Evolutionary conservation across 2,888 invertebrate species (phyloP), one percentile per base, ranked within the genome.

Genomic region (Tortrix viridana): DNA sequence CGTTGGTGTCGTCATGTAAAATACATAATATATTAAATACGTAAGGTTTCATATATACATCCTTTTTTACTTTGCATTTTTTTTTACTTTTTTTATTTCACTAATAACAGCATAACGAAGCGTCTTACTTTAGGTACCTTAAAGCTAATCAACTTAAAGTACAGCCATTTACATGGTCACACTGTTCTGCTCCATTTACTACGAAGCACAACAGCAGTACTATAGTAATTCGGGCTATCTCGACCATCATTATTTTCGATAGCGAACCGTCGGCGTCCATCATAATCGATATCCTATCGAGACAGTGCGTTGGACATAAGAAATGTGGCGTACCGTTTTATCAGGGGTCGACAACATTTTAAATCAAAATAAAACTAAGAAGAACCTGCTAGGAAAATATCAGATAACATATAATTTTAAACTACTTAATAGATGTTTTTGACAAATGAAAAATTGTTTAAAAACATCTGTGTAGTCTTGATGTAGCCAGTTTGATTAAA

Each of bases 221-320:
- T 38, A 22, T 20, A 55, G 56, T 52, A 62, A 61, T 61, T 56
- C 38, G 53, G 61, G 23, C 44, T 65, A 56, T 65, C 65, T 60
- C 18, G 22, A 22, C 60, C 50, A 64, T 54, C 50, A 68, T 71
- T 74, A 71, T 80, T 79, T 81, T 75, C 71, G 78, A 76, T 81
- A 75, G 72, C 69, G 73, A 76, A 79, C 56, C 43, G 55, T 76
- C 77, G 74, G 73, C 74, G 75, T 75, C 71, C 68, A 67, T 80
- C 79, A 82, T 81, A 77, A 80, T 76, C 75, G 75, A 68, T 75
- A 75, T 80, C 72, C 71, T 76, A 83, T 77, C 77, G 50, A 62
- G 56, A 78, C 72, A 80, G 83, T 83, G 84, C 85, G 82, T 82
- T 73, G 75, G 66, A 59, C 74, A 76, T 68, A 73, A 76, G 72